Conservation (phyloP, 2,888 invertebrate genomes). For the Acrobasis consociella region DNA sequence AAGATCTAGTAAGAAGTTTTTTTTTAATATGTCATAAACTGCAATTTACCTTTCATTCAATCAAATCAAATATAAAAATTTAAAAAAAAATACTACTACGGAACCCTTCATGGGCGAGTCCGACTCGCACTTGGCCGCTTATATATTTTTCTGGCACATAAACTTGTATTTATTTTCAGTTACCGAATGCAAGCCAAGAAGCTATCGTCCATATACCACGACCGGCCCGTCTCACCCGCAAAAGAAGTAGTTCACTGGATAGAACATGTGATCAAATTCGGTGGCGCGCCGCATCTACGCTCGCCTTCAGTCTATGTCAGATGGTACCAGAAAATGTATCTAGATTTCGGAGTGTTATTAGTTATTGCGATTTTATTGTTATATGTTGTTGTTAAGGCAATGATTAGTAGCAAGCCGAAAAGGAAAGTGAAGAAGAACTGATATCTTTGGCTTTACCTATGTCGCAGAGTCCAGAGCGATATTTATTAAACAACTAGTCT, state of each 20-base stretch:
- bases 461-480: no score
- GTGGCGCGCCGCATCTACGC: conserved; percentile 78
- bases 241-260: conserved; percentile 86
- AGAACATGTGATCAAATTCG: conserved; percentile 84
- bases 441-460: neutral
- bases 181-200: conserved; percentile 45
- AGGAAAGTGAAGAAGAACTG: conserved; percentile 10
- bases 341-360: conserved; percentile 44
- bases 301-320: conserved; percentile 51
- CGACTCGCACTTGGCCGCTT: no score
- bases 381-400: neutral
- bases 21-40: no score
- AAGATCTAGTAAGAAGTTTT: no score
- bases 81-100: no score
- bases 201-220: conserved; percentile 50
- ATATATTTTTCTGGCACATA: no score
- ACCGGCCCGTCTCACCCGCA: conserved; percentile 79
- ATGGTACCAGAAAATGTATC: conserved; percentile 60
- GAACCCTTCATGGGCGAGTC: no score
- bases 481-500: no score
- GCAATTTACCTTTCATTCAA: no score
- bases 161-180: conserved; percentile 40
- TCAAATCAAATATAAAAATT: no score
- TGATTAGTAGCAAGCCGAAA: neutral
- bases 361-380: neutral